Base-by-base conservation (phyloP, 2,888 invertebrate species). In the Argyresthia albistria region DNA sequence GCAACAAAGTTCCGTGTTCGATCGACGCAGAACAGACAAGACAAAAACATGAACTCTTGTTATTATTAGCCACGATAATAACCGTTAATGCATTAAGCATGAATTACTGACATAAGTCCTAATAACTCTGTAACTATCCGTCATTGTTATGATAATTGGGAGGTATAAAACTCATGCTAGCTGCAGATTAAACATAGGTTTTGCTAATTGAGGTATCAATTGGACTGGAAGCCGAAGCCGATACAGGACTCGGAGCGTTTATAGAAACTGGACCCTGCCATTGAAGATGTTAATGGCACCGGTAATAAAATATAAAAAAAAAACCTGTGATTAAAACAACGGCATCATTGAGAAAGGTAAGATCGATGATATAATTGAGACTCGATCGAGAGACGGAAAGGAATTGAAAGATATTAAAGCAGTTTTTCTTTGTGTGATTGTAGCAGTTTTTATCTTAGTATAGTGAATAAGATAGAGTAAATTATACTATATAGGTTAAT, bases 1-100 rank as follows among this genome's bases (percentile, higher is more conserved):
- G 35, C 47, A 25, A 47, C 12, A 47, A 35, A 35, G 36, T 35
- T 7, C 47, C 35, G 35, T 35, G 35, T 35, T 2, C 35, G 35
- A 16, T 25, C 47, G 35, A 35, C 47, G 45, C 12, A 47, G 47
- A 45, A 47, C 47, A 35, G 35, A 47, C 47, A 11, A 11, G 48
- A 48, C 35, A 48, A 48, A 48, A 48, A 48, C 48, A 37, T 1
- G 14, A 12, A 36, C 8, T 36, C 48, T 48, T 9, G 12, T 37
- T 47, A 47, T 48, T 48, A 48, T 35, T 15, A 48, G 37, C 39
- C 8, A 48, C 37, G 48, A 48, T 48, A 48, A 48, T 48, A 15
- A 16, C 14, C 15, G 48, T 37, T 48, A 48, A 48, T 48, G 48
- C 48, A 48, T 48, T 45, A 45, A 45, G n/a, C 48, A 36, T 36